Evolutionary conservation across 1,140 invertebrate species (phyloP).

Genomic region (Chionoecetes opilio): DNA sequence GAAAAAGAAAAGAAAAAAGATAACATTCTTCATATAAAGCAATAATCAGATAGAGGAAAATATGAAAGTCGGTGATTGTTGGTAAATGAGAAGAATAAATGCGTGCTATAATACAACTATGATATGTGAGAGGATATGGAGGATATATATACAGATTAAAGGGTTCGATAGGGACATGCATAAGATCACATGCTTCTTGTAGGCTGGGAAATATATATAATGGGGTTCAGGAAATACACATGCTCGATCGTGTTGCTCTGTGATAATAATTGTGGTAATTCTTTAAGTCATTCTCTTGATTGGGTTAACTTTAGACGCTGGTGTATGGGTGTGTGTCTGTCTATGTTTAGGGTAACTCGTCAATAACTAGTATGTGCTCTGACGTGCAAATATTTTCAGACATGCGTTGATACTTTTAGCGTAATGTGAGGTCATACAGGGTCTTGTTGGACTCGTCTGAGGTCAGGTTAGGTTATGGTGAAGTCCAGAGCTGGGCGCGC

Average conservation of each 20-base stretch:
- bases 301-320: not conserved
- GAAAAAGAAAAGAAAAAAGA: no score
- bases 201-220: not conserved
- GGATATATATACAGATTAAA: not conserved
- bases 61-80: no score
- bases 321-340: conserved; percentile 24
- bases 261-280: not conserved
- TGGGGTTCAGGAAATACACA: not conserved
- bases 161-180: not conserved
- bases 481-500: not conserved
- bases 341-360: not conserved
- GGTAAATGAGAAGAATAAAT: no score
- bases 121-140: not conserved
- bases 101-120: not conserved
- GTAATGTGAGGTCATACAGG: not conserved
- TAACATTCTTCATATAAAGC: not conserved
- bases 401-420: not conserved
- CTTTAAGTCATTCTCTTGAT: not conserved
- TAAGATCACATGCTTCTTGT: not conserved
- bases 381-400: not conserved
- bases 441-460: not conserved
- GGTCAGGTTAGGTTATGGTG: not conserved
- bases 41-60: not conserved
- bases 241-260: not conserved
- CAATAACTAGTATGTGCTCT: not conserved